A percentile compares a stretch with the other conserved stretches of the same genome.
Conservation (phyloP, 2,797 vertebrate species). For the Meda fulgida region DNA sequence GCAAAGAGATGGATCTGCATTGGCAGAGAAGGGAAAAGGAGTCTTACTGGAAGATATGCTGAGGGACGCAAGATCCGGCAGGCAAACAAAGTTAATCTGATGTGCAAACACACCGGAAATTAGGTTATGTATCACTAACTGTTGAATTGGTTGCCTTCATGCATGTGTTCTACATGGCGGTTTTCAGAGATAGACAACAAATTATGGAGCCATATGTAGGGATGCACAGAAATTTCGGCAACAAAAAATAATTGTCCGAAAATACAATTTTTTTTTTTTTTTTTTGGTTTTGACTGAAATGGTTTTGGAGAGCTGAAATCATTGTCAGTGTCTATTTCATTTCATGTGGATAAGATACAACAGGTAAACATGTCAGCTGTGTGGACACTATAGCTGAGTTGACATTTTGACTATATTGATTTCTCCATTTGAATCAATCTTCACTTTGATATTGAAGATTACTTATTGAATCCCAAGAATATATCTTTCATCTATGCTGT, state of each 20-base stretch:
- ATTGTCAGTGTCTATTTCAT: not conserved
- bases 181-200: not conserved
- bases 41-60: constrained; percentile 5
- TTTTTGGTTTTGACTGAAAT: not conserved
- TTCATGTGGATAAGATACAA: not conserved
- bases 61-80: not conserved
- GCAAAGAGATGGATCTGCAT: not conserved
- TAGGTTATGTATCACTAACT: constrained; percentile 6
- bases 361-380: not conserved
- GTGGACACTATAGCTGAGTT: not conserved
- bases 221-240: not conserved
- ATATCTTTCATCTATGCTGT: not conserved
- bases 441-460: not conserved
- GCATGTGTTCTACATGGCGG: not conserved
- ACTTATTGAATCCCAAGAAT: not conserved
- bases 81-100: constrained; percentile 2
- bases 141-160: not conserved
- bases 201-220: not conserved
- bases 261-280: too few relatives aligned
- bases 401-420: not conserved
- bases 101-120: constrained; percentile 28
- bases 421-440: not conserved
- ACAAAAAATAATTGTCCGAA: not conserved
- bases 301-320: not conserved
- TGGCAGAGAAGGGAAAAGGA: not conserved